Evolutionary conservation across 2,797 vertebrate genomes (phyloP).

Genomic region (Dryobates pubescens): DNA sequence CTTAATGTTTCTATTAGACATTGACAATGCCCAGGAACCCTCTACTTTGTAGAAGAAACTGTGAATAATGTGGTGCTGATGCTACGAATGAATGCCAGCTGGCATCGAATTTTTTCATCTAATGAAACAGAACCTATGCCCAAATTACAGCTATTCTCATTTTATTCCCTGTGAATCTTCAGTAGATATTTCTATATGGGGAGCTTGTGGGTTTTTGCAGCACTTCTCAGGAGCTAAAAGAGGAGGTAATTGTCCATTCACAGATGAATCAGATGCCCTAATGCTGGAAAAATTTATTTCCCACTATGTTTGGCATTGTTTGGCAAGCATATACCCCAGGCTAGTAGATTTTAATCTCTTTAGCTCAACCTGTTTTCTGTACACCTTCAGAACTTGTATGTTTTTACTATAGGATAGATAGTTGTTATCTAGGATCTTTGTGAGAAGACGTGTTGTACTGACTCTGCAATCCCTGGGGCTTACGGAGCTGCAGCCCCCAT

Average conservation of each 20-base stretch:
- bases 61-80: not conserved
- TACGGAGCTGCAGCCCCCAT: not conserved
- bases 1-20: not conserved
- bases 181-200: not conserved
- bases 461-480: not conserved
- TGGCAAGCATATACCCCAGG: not conserved
- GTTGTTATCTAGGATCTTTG: slow-evolving; percentile 41
- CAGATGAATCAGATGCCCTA: not conserved
- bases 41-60: not conserved
- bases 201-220: not conserved
- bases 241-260: not conserved
- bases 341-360: slow-evolving; percentile 36
- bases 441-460: not conserved
- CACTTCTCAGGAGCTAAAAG: not conserved
- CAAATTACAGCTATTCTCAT: not conserved
- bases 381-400: slow-evolving; percentile 6
- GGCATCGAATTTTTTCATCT: not conserved
- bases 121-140: not conserved
- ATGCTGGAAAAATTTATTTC: not conserved
- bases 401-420: slow-evolving; percentile 10
- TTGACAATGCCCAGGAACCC: not conserved
- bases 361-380: not conserved
- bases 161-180: not conserved
- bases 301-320: not conserved
- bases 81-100: not conserved